Base-by-base conservation (phyloP, 2,888 invertebrate genomes). In the Tinea pellionella region DNA sequence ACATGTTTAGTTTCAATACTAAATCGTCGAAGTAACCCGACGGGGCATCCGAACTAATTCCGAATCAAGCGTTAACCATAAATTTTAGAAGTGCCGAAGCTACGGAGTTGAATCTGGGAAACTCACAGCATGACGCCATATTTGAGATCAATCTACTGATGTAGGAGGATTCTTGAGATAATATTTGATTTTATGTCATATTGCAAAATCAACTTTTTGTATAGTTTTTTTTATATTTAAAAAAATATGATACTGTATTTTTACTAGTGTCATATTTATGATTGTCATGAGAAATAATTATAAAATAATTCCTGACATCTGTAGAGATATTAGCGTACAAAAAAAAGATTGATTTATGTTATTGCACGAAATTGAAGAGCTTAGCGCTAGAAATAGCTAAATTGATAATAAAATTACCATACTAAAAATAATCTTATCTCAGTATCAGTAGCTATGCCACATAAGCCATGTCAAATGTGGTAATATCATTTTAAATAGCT, bases 1-100 rank as follows among this genome's bases (percentile, higher is more conserved):
- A 47, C 47, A 47, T 16, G 16, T n/a, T 47, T 47, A 47, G 15
- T 16, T 47, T n/a, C 47, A 47, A 47, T 47, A 47, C 3, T 47
- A 47, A 47, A 47, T 47, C 13, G 47, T 24, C 55, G 16, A n/a
- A 7, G 8, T 55, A 19, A 55, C 47, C 18, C 55, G 24, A 55
- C 55, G 29, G 55, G 55, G 55, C 19, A 55, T 24, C 55, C 55
- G 55, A 19, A 55, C 55, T 55, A 55, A 55, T 55, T 55, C 19
- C 18, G 18, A 55, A 55, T 9, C 24, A 24, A 19, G 24, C 55
- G 19, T 24, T 9, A 55, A 55, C 18, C 55, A 55, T 55, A 55
- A 55, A 55, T 55, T 55, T 55, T 19, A 18, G 6, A 55, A 55
- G 55, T 24, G 29, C 29, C 55, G 55, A 29, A 18, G 47, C 18